Conservation (phyloP, 53 echinoderm and acorn worm species). For the Apostichopus leukothele region DNA sequence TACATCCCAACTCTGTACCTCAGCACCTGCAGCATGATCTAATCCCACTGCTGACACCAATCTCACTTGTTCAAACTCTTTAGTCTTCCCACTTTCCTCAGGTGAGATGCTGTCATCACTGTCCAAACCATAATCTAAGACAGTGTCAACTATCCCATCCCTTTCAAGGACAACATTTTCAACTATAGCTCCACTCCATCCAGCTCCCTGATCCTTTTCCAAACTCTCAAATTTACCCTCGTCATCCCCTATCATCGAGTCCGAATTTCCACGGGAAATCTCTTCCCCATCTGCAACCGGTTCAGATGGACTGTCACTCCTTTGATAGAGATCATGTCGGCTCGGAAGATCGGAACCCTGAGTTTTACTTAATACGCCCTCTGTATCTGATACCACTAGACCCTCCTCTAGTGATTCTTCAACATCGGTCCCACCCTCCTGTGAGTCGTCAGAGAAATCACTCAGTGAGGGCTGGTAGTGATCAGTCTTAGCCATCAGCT, state of each 20-base stretch:
- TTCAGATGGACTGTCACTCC: too few relatives aligned
- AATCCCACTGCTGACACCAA: too few relatives aligned
- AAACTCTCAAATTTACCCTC: not conserved
- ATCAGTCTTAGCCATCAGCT: not conserved
- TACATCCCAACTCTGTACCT: too few relatives aligned
- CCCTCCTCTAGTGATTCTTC: not conserved
- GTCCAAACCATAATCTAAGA: constrained; percentile 21
- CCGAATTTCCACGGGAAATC: too few relatives aligned
- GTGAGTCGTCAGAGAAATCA: constrained; percentile 19
- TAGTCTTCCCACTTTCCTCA: too few relatives aligned
- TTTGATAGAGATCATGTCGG: too few relatives aligned
- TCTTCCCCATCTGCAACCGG: too few relatives aligned
- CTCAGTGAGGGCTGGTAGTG: constrained; percentile 17
- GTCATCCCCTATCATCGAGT: not conserved
- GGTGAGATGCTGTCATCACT: not conserved
- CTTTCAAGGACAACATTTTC: too few relatives aligned
- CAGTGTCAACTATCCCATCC: not conserved
- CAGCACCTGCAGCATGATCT: too few relatives aligned
- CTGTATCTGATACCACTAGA: not conserved
- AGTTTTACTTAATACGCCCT: not conserved
- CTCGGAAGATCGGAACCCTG: too few relatives aligned
- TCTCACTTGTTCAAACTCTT: too few relatives aligned
- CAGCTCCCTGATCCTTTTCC: not conserved
- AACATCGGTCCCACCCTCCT: not conserved
- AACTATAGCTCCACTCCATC: not conserved